Evolutionary conservation across 2,888 invertebrate genomes (phyloP).

Genomic region (Hyles lineata): DNA sequence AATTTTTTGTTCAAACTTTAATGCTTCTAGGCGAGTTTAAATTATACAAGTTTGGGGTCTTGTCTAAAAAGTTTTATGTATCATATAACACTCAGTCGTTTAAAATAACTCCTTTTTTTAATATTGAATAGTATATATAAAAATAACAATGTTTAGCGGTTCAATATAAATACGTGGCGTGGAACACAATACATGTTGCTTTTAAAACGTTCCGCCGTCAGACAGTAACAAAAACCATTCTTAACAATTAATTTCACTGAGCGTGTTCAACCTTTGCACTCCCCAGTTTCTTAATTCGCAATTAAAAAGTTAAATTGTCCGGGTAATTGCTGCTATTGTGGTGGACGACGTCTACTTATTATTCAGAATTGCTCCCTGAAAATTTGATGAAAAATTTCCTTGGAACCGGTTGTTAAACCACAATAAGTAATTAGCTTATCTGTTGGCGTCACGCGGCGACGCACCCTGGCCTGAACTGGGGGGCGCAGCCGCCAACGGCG

Average conservation of each 20-base stretch:
- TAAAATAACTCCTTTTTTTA: not conserved
- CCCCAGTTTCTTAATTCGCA: slow-evolving; percentile 76
- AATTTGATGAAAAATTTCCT: slow-evolving; percentile 71
- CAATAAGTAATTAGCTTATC: slow-evolving; percentile 82
- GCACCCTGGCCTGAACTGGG: slow-evolving; percentile 47
- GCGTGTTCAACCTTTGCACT: slow-evolving; percentile 73
- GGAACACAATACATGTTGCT: not conserved
- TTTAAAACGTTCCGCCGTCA: slow-evolving; percentile 22
- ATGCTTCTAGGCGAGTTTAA: slow-evolving; percentile 24
- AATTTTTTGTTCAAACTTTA: slow-evolving; percentile 43
- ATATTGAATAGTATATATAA: not conserved
- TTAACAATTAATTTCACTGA: slow-evolving; percentile 65
- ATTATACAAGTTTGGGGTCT: slow-evolving; percentile 13
- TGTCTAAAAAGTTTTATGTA: slow-evolving; percentile 24
- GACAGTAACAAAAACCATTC: slow-evolving; percentile 50
- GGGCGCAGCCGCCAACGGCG: slow-evolving; percentile 42
- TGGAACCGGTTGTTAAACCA: slow-evolving; percentile 71
- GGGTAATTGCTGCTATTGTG: slow-evolving; percentile 80
- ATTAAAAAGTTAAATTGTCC: slow-evolving; percentile 83
- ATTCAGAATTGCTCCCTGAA: slow-evolving; percentile 70
- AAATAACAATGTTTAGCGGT: not conserved
- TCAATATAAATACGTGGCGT: not conserved
- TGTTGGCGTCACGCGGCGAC: slow-evolving; percentile 70
- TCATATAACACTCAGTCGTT: not conserved
- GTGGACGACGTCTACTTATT: slow-evolving; percentile 72